These are phyloP conservation scores for Blera fallax DNA, from an alignment of 2,888 invertebrate genomes.

Conservation along the genomic window DNA sequence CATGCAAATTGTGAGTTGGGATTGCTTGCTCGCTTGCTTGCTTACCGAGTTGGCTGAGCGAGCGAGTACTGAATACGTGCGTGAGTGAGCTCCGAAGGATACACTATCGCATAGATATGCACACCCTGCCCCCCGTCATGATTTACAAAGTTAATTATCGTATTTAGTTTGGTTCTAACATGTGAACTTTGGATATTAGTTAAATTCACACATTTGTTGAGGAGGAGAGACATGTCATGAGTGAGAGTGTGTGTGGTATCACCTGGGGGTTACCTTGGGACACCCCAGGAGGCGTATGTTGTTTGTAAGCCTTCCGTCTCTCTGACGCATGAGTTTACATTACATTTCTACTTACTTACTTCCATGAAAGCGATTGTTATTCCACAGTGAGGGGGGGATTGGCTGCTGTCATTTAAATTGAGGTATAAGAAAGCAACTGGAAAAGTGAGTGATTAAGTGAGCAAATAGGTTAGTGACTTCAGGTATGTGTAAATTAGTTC, in stretches of 20 bases:
- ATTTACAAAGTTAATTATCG: constrained; percentile 72
- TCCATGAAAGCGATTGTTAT: background rate
- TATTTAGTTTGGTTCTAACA: constrained; percentile 70
- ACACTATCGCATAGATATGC: background rate
- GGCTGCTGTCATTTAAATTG: constrained; percentile 22
- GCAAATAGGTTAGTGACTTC: constrained; percentile 21
- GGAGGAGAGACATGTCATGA: background rate
- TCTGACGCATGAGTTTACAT: constrained; percentile 39
- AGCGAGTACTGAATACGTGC: too few species aligned
- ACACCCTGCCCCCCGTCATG: constrained; percentile 2
- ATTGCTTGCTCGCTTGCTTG: too few species aligned
- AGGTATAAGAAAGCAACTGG: constrained; percentile 36
- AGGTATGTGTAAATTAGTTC: constrained; percentile 21
- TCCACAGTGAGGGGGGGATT: background rate
- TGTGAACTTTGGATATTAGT: constrained; percentile 71
- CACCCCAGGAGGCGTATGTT: constrained; percentile 5
- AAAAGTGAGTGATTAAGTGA: constrained; percentile 51
- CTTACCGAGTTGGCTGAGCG: too few species aligned
- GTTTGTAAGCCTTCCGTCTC: constrained; percentile 25
- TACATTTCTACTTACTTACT: constrained; percentile 32
- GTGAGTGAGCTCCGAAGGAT: constrained; percentile 8
- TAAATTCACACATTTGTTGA: constrained; percentile 70
- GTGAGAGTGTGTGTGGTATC: background rate
- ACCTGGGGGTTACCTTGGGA: constrained; percentile 8
- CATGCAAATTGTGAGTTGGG: constrained; percentile 51